Evolutionary conservation across 2,113 vertebrate species (phyloP).

Genomic region (Lamprotornis superbus): DNA sequence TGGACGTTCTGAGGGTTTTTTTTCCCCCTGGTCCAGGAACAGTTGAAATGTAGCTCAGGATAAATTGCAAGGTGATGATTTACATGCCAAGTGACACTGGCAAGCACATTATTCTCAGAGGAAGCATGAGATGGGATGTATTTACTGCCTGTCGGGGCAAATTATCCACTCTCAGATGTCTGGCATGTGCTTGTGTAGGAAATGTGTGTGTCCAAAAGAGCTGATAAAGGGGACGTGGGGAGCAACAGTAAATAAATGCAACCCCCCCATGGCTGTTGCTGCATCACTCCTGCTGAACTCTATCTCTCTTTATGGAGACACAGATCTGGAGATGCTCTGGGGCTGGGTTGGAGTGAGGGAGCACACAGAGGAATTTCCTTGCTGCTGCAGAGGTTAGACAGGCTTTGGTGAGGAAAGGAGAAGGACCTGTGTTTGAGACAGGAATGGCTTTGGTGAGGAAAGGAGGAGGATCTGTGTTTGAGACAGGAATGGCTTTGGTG

Average conservation of each 20-base stretch:
- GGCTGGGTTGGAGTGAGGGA: not conserved
- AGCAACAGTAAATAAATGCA: not conserved
- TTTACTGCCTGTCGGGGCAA: conserved; percentile 54
- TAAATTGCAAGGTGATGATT: conserved; percentile 48
- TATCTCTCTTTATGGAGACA: not conserved
- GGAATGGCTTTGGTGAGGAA: no score
- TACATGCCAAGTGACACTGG: conserved; percentile 23
- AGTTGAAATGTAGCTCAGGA: not conserved
- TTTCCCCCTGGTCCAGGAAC: not conserved
- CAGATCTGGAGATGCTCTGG: not conserved
- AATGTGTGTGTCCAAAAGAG: not conserved
- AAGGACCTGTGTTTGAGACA: no score
- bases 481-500: no score
- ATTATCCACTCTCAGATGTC: conserved; percentile 21
- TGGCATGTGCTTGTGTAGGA: conserved; percentile 6
- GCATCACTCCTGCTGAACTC: not conserved
- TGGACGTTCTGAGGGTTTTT: not conserved
- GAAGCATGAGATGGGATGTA: not conserved
- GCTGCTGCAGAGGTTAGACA: not conserved
- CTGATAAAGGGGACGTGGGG: not conserved
- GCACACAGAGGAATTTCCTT: not conserved
- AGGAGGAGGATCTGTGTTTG: no score
- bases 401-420: not conserved
- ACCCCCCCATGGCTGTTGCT: not conserved
- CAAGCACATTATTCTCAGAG: conserved; percentile 27